These are phyloP conservation scores for Tachystola acroxantha DNA, from an alignment of 2,888 invertebrate species.

Conservation along the genomic window DNA sequence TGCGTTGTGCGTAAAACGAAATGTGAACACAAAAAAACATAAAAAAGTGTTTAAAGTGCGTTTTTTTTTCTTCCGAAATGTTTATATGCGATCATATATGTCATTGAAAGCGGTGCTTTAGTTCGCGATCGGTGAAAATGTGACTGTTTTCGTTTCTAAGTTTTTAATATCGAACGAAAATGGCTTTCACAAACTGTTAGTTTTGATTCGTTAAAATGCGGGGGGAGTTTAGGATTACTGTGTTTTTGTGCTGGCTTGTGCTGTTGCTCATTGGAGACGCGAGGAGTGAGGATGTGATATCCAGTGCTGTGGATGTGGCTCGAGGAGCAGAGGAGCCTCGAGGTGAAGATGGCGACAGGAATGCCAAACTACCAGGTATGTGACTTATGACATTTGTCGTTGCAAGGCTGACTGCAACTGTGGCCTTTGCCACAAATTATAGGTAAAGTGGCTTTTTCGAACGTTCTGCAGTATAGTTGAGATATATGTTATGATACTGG, in stretches of 20 bases:
- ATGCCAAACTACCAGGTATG: conserved; percentile 56
- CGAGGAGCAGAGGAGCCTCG: conserved; percentile 20
- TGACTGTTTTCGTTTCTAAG: conserved; percentile 46
- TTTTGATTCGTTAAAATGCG: conserved; percentile 57
- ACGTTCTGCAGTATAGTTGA: too few species aligned
- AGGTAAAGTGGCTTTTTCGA: too few species aligned
- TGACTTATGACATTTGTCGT: conserved; percentile 2
- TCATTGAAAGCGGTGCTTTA: conserved; percentile 38
- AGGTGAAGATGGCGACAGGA: conserved; percentile 46
- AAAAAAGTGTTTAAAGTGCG: conserved; percentile 9
- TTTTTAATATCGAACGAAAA: conserved; percentile 24
- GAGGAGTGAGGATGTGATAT: conserved; percentile 49
- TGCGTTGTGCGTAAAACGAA: conserved; percentile 14
- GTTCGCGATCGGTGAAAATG: conserved; percentile 61
- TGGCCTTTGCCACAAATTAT: not conserved
- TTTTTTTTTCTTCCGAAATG: conserved; percentile 1
- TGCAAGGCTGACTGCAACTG: not conserved
- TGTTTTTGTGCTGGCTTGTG: conserved; percentile 57
- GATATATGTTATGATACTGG: too few species aligned
- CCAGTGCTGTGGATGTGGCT: conserved; percentile 26
- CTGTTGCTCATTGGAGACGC: conserved; percentile 37
- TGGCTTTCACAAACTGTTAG: conserved; percentile 44
- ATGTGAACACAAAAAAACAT: not conserved
- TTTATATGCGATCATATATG: conserved; percentile 23
- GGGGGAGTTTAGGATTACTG: conserved; percentile 55